Conservation (phyloP, 2,113 vertebrate species). For the Pipa parva region DNA sequence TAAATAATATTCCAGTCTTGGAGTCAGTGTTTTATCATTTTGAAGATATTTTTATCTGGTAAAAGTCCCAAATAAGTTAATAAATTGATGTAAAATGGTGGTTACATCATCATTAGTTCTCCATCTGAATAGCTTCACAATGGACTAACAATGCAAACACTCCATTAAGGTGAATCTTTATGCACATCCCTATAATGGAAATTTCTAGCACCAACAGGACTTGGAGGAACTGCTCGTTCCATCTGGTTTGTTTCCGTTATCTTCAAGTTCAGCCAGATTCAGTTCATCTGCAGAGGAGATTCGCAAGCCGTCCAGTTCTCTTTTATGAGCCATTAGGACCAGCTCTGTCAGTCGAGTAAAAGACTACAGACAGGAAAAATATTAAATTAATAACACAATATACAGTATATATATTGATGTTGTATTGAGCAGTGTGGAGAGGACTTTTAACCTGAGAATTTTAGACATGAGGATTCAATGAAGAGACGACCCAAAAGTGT, state of each 20-base stretch:
- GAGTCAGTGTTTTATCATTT: no score
- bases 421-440: no score
- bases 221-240: constrained; percentile 62
- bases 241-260: constrained; percentile 73
- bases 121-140: neutral
- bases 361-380: constrained; percentile 60
- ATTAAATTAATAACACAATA: neutral
- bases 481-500: no score
- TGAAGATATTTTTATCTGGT: neutral
- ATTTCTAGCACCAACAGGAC: constrained; percentile 87
- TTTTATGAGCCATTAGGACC: constrained; percentile 88
- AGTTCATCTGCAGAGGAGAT: constrained; percentile 63
- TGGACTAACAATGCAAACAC: constrained; percentile 5
- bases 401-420: no score
- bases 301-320: constrained; percentile 84
- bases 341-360: constrained; percentile 90
- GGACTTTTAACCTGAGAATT: no score
- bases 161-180: constrained; percentile 14
- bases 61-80: neutral
- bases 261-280: constrained; percentile 76
- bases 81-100: neutral
- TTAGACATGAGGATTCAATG: no score
- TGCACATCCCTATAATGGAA: neutral
- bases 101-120: neutral
- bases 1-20: no score